Evolutionary conservation across 2,888 invertebrate species (phyloP), one percentile per base, ranked within the genome.

Genomic region (Aplocera efformata): DNA sequence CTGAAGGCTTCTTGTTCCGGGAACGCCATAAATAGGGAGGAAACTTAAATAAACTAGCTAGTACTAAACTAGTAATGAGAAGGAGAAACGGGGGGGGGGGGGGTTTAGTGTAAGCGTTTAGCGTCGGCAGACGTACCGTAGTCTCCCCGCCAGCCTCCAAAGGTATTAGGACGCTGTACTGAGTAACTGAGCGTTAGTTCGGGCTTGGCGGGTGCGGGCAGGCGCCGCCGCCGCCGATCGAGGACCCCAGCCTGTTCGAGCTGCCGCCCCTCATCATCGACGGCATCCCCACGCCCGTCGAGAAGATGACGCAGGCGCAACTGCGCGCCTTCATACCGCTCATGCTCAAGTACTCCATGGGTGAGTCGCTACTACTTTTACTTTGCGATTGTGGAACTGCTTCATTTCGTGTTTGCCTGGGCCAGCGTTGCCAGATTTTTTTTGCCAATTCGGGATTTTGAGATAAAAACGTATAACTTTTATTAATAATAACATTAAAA

Each of bases 281-380:
- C 85, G 98, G 98, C 51, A 98, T 98, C 76, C 98, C 98, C 51
- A 98, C 98, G 46, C 98, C 98, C 8, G 98, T 98, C 0, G 98
- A 98, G 88, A 98, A 98, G 91, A 98, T 98, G 98, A 98, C 98
- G 25, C 98, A 98, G 90, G 98, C 98, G 37, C 98, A 98, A 84
- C 89, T 98, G 46, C 86, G 98, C 63, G 98, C 98, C 43, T 98
- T 98, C 83, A 98, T 98, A 65, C 98, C 98, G 50, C 91, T 98
- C 62, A 98, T 98, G 98, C 90, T 98, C 69, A 98, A 98, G 88
- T 98, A 98, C 82, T 98, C 98, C 3, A 98, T 98, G 57, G 97
- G 96, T 67, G 63, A 81, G 79, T 17, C 58, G 0, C 9, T 23
- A 11, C 21, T 23, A 13, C 27, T n/a, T 26, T 23, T 42, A 10